Percentiles rank a stretch among this genome's conserved stretches.
Conservation (phyloP, 2,113 vertebrate genomes). For the Australoheros scitulus region DNA sequence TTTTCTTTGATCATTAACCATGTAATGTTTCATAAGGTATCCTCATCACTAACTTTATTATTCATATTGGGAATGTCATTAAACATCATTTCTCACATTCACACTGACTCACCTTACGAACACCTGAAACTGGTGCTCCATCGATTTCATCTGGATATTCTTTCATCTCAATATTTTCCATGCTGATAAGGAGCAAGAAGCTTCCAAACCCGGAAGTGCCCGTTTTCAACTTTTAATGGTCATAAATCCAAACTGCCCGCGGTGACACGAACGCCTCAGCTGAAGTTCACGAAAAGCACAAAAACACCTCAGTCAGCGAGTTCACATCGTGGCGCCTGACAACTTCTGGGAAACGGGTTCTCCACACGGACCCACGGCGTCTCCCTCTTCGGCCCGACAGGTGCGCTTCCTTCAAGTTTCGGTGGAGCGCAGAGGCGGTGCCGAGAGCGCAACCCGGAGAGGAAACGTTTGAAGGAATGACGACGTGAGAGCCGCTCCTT, state of each 20-base stretch:
- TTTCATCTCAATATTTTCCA: background rate
- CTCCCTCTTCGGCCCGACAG: fast-evolving
- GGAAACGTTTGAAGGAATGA: background rate
- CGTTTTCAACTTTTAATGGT: fast-evolving
- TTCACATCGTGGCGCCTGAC: background rate
- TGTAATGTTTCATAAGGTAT: background rate
- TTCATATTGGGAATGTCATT: background rate
- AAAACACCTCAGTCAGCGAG: background rate
- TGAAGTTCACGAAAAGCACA: background rate
- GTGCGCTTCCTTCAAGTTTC: background rate
- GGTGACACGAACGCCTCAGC: background rate
- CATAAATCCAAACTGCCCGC: background rate
- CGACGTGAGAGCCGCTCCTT: background rate
- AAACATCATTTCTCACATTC: background rate
- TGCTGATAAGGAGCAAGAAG: background rate
- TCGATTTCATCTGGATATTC: fast-evolving
- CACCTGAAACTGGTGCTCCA: fast-evolving
- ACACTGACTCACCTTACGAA: background rate
- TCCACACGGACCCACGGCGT: background rate
- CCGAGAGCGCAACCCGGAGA: background rate
- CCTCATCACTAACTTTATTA: background rate
- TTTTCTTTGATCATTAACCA: background rate
- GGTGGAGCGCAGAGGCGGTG: background rate
- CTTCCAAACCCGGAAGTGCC: background rate
- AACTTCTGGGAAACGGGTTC: background rate